Evolutionary conservation across 2,113 vertebrate genomes (phyloP), one percentile per base, ranked within the genome.

Genomic region (Gymnarchus niloticus): DNA sequence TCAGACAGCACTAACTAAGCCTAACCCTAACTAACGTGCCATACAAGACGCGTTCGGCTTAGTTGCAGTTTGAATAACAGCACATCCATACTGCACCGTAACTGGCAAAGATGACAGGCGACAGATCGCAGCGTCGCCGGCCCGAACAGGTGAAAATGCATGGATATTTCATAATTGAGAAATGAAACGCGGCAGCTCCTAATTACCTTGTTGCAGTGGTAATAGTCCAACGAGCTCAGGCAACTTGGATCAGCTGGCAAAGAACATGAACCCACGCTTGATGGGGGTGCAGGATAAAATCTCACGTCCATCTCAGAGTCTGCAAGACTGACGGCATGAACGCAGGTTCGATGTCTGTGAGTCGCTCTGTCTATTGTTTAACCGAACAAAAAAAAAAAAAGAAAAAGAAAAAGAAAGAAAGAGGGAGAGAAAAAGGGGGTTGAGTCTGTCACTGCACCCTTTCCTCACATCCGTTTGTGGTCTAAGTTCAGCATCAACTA

Each of bases 151-250:
- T 85, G 61, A 76, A 52, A 83, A 28, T 33, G 73, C 49, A 73
- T 6, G 25, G 61, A 80, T 21, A n/a, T 76, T 85, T 54, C 51
- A 85, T 76, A 57, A 56, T 54, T 85, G 56, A 56, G 44, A 41
- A 86, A 73, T 73, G 9, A 59, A 17, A 84, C 81, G 52, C 46
- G 59, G 33, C 56, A 28, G 46, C 54, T 87, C 56, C 77, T 87
- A 84, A 91, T 94, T 96, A 97, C 97, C 97, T 97, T 98, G 95
- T 96, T 96, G 90, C 96, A 95, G 95, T 96, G 96, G 89, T 97
- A 98, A 95, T 97, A 97, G 94, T 98, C 96, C 96, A 97, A 93
- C 90, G 95, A 94, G 83, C 95, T 96, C 91, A 97, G 93, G 92
- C 96, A 96, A 92, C 95, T 92, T 88, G 96, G 95, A 91, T 98